Evolutionary conservation across 1,140 invertebrate species (phyloP), one percentile per base, ranked within the genome.

Genomic region (Araneus ventricosus): DNA sequence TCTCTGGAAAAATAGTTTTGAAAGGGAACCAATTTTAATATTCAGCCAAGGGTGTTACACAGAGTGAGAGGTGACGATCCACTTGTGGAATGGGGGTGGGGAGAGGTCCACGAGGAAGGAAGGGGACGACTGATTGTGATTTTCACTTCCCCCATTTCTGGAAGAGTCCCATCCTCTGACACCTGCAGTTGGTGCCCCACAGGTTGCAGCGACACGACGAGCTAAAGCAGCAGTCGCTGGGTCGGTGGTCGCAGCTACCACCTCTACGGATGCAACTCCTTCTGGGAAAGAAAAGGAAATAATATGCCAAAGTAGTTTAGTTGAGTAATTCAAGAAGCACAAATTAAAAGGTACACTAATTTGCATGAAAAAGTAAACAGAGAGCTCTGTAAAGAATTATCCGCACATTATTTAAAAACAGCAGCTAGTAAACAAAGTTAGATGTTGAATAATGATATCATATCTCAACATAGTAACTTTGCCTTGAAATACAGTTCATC

Each of bases 121-220:
- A 30, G 4, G 24, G 3, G 37, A 52, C 45, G 45, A 52, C 45
- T 52, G 45, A 52, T 52, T 52, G 45, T 52, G 1, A 17, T 52
- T 52, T 52, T 59, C 61, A 63, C 57, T 63, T 37, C 1, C 93
- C 93, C 93, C 97, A 97, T 97, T 97, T 98, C 96, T 98, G 98
- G 96, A 98, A 98, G 94, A 98, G 96, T 63, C 98, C 98, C 96
- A 97, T 97, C 93, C 98, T 96, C 95, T 98, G 98, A 95, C 98
- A 98, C 94, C 97, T 96, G 95, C 98, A 98, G 96, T 98, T 98
- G 94, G 97, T 97, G 34, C 98, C 98, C 98, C 98, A 98, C 7
- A 98, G 96, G 95, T 98, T 98, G 96, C 98, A 98, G 75, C 98
- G 96, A 96, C 98, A 98, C 39, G 97, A 97, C 93, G 97, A 97